Base-by-base conservation (phyloP, 1,140 invertebrate genomes). In the Brachionus manjavacas region DNA sequence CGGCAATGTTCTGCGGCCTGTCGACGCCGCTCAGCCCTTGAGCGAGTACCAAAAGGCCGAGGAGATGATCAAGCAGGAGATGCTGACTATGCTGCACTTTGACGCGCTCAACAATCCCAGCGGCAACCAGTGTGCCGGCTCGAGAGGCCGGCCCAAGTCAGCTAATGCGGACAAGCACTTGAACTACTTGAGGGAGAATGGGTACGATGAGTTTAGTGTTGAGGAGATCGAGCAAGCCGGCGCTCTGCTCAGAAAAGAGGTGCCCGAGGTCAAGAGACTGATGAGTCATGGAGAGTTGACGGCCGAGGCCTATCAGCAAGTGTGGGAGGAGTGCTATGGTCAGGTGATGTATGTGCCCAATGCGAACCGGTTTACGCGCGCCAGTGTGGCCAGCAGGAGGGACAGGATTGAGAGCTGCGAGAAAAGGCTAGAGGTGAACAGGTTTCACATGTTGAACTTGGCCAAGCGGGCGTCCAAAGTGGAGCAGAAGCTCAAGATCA, bases 11-110 rank as follows among this genome's bases (percentile, higher is more conserved):
- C 89, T 96, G 49, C 90, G 95, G 84, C 93, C 94, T 28, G 89
- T 91, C 11, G 92, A 91, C 86, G 92, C 92, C 85, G 86, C n/a
- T 85, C 85, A 52, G 93, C 72, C 72, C 7, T 76, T 76, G 9
- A 93, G 85, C 91, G 93, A 35, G 92, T 93, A 79, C 81, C 85
- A 88, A 84, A 85, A 95, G 92, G 96, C 97, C 23, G 96, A 99
- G 90, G 96, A 99, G 90, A 88, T 99, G 31, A 96, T 99, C 70
- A 99, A 99, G 90, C 91, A 93, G 84, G 97, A 99, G 91, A 99
- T 99, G 95, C 91, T 97, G 31, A 93, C 93, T 6, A 97, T 98
- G 95, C 89, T 98, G 52, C 93, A 97, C 86, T 95, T 95, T 88
- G 96, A 99, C 90, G 85, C 87, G 16, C 0, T 68, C 2, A 70